Evolutionary conservation across 2,888 invertebrate species (phyloP), one percentile per base, ranked within the genome.

Genomic region (Sussaba pulchella): DNA sequence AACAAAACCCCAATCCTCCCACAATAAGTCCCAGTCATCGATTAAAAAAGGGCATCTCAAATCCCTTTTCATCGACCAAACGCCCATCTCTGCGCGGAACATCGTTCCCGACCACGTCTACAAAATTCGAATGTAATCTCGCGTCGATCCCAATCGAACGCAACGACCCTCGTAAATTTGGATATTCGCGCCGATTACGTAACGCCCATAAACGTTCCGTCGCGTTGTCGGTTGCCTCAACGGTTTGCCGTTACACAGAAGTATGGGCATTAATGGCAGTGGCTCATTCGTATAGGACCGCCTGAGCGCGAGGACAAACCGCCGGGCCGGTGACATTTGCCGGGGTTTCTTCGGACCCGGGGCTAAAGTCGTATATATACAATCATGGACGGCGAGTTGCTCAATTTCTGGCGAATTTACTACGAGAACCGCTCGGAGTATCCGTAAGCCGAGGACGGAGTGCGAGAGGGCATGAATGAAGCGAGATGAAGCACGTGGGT

Each of bases 381-480:
- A 66, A 39, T 54, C 45, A 43, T n/a, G 26, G 9, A 17, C 67
- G 54, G 9, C 39, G 26, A 61, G 39, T 69, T 59, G 71, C 69
- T 64, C 39, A 73, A 72, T 77, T 57, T 72, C 70, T 59, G 67
- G 52, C 36, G 72, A 75, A n/a, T 74, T 70, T 79, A 79, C 75
- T 79, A 75, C 75, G 79, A 75, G 79, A 75, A 59, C 59, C 66
- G 70, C 75, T 45, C 61, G 39, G 47, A 9, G 47, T 54, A 31
- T 19, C 19, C 52, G 54, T 41, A 66, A 36, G 41, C 24, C 39
- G 43, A 43, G 59, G 31, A 43, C 41, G 45, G 43, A 64, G 10
- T 5, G 43, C 10, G 47, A 67, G 14, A 26, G 43, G 52, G 19
- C 72, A 78, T 31, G 31, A 77, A 72, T 71, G 70, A 64, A 54